Evolutionary conservation across 2,113 vertebrate species (phyloP).

Genomic region (Perognathus longimembris): DNA sequence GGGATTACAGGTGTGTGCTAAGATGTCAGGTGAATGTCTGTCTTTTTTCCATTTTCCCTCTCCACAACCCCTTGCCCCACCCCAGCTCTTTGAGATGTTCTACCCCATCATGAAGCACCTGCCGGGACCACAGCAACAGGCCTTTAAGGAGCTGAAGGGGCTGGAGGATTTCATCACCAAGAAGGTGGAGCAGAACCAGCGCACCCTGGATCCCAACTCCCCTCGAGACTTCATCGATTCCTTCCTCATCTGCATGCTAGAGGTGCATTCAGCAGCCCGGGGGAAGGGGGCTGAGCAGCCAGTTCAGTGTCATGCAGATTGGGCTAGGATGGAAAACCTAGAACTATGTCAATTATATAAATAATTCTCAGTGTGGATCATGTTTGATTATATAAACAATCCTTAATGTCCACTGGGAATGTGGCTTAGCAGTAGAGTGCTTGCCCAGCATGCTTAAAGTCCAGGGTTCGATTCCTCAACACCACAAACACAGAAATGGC

Average conservation of each 20-base stretch:
- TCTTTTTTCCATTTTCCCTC: background rate
- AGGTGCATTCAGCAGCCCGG: slow-evolving; percentile 59
- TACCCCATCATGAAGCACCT: slow-evolving; percentile 84
- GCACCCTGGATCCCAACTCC: slow-evolving; percentile 62
- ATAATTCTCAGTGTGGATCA: too few species aligned
- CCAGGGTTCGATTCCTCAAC: too few species aligned
- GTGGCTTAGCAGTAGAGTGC: too few species aligned
- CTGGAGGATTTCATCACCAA: slow-evolving; percentile 78
- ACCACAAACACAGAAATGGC: too few species aligned
- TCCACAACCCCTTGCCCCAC: too few species aligned
- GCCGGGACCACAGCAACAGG: slow-evolving; percentile 84
- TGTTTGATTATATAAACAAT: too few species aligned
- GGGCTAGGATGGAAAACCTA: too few species aligned
- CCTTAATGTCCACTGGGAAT: too few species aligned
- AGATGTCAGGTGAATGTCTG: too few species aligned
- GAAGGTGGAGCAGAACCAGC: slow-evolving; percentile 77
- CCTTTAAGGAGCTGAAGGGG: slow-evolving; percentile 74
- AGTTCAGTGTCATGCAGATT: background rate
- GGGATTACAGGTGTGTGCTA: too few species aligned
- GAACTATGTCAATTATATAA: too few species aligned
- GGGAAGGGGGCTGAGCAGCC: rapidly evolving
- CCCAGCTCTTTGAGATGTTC: slow-evolving; percentile 89
- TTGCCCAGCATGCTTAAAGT: too few species aligned
- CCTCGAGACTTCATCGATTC: slow-evolving; percentile 79
- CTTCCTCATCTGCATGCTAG: slow-evolving; percentile 81